Base-by-base conservation (phyloP, 2,797 vertebrate genomes). In the Amblyopsis hoosieri region DNA sequence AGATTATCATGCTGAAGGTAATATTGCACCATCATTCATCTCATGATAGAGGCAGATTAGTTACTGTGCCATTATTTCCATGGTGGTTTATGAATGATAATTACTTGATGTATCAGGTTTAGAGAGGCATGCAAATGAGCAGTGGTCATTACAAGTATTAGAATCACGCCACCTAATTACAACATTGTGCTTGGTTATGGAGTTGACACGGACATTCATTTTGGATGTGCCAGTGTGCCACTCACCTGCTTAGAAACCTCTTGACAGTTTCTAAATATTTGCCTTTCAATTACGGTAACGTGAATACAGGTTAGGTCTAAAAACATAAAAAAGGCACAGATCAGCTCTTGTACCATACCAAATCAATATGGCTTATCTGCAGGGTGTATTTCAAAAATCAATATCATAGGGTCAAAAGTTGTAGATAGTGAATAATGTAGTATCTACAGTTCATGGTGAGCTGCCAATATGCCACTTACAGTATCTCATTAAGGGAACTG, bases 91-190 rank as follows among this genome's bases (percentile, higher is more conserved):
- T 79, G 31, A 76, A 87, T 74, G 73, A 80, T 87, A 87, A 87
- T 89, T 74, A 72, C 72, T 74, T 68, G 68, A 74, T 37, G 50
- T 79, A 84, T 85, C 80, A 73, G 72, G 75, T 81, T 70, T 69
- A 80, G 74, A 80, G 78, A 83, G 67, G 75, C 71, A 86, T 87
- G 83, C 77, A 84, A 87, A 88, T 88, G 66, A 89, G 82, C 64
- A 53, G 68, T 76, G 84, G 87, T 89, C 72, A 88, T 89, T 84
- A 86, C 79, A 74, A 53, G 74, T 79, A 85, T 88, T 83, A 84
- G 78, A 72, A 75, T 70, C 72, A 81, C 52, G 60, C 78, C 82
- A 76, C 68, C 64, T 71, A 82, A 84, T 87, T 80, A 86, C 54
- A 45, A 67, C 74, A 81, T 86, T 79, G 69, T 72, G 85, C 71